Percentiles rank a stretch among this genome's conserved stretches.
These are phyloP conservation scores for Pollimyrus isidori DNA, from an alignment of 2,113 vertebrate genomes.

Conservation along the genomic window DNA sequence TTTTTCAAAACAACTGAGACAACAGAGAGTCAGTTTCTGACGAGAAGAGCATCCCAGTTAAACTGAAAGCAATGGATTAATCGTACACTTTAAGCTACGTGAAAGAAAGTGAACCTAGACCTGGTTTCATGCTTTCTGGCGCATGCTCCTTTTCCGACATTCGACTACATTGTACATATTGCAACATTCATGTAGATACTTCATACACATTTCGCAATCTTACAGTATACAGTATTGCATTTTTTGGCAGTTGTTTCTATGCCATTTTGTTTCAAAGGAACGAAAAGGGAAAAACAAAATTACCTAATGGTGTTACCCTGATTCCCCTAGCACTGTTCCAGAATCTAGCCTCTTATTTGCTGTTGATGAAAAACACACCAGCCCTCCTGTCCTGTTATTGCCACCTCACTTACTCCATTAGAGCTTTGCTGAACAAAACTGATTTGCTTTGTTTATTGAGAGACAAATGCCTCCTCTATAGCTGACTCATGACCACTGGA, in stretches of 20 bases:
- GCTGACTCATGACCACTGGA: background rate
- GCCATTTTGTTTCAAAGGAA: slow-evolving; percentile 63
- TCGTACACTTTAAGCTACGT: background rate
- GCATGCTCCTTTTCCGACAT: background rate
- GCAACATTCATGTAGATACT: slow-evolving; percentile 74
- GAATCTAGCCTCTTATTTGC: background rate
- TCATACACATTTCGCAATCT: slow-evolving; percentile 67
- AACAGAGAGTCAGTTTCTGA: background rate
- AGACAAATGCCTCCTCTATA: background rate
- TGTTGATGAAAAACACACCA: background rate
- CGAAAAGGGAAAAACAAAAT: slow-evolving; percentile 31
- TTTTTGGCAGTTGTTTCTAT: slow-evolving; percentile 76
- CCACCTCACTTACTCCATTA: background rate
- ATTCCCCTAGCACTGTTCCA: background rate
- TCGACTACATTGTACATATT: slow-evolving; percentile 67
- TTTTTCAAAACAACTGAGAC: background rate
- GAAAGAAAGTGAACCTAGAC: background rate
- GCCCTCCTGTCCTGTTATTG: background rate
- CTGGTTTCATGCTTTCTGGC: background rate
- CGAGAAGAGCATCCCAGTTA: background rate
- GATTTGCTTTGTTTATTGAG: background rate
- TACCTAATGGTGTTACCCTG: slow-evolving; percentile 4
- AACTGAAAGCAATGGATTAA: background rate
- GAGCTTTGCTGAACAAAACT: background rate
- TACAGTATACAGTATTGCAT: slow-evolving; percentile 77